Base-by-base conservation (phyloP, 2,888 invertebrate species). In the Microctonus hyperodae region DNA sequence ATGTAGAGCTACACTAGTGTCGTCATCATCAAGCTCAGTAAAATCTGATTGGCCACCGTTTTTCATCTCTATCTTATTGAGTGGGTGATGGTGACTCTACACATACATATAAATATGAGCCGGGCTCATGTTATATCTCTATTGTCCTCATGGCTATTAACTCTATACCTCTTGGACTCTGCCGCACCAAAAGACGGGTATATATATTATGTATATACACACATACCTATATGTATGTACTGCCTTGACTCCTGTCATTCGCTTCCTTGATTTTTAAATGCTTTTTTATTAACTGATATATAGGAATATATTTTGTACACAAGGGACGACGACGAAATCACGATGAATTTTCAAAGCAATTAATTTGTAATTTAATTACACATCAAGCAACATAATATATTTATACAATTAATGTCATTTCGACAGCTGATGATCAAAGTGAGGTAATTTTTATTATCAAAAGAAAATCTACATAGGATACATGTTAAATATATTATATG, bases 221-320 rank as follows among this genome's bases (percentile, higher is more conserved):
- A n/a, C n/a, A n/a, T n/a, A n/a, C n/a, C n/a, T 28, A 7, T 7
- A 7, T 28, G 7, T 7, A 28, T 73, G 72, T 72, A 77, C 76
- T 74, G 66, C 75, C 76, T 76, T 78, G 80, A 80, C 80, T 80
- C 72, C 74, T 78, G 78, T 76, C 78, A 74, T 7, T 23, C 7
- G 1, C 28, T 35, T 58, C 60, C 58, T 69, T 69, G 70, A 57
- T 72, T 37, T 66, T 66, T 22, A 59, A 22, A 11, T 44, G 48
- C 64, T 37, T 55, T 22, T n/a, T 20, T 28, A 23, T 35, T n/a
- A n/a, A 44, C 13, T 28, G 28, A 28, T 28, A 7, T n/a, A n/a
- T n/a, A n/a, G n/a, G n/a, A n/a, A n/a, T n/a, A n/a, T n/a, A n/a
- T n/a, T n/a, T n/a, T n/a, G n/a, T n/a, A 7, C n/a, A n/a, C n/a